Conservation (phyloP, 1,140 invertebrate genomes). For the Mactra quadrangularis region DNA sequence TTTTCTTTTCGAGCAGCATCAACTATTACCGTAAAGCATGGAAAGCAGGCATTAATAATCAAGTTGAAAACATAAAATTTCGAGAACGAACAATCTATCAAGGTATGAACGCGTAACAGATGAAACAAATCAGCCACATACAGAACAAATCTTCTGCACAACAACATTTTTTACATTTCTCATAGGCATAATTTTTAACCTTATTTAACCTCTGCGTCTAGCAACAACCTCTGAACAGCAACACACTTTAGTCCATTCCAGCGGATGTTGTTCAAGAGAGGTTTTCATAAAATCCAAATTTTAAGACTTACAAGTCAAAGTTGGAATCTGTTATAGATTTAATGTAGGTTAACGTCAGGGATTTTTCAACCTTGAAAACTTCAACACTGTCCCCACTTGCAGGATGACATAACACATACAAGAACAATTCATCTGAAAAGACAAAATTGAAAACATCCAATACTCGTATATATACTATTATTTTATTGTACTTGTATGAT, state of each 20-base stretch:
- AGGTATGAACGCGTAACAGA: background rate
- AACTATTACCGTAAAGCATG: too few species aligned
- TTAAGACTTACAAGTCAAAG: constrained; percentile 4
- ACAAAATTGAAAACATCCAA: too few species aligned
- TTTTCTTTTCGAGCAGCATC: too few species aligned
- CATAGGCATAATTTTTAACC: background rate
- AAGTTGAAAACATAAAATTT: too few species aligned
- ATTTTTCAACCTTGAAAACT: constrained; percentile 17
- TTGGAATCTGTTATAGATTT: constrained; percentile 3
- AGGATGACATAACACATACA: constrained; percentile 28
- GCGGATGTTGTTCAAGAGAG: background rate
- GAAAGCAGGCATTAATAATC: too few species aligned
- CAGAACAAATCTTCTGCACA: too few species aligned
- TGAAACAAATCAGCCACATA: background rate
- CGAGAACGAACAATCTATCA: too few species aligned
- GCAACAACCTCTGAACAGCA: too few species aligned
- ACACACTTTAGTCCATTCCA: too few species aligned
- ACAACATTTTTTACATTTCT: background rate
- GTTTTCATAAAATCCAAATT: background rate
- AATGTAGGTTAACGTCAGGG: background rate
- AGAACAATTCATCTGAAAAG: constrained; percentile 17
- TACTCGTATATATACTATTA: too few species aligned
- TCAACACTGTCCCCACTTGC: constrained; percentile 8
- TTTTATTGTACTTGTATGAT: too few species aligned
- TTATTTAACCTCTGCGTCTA: too few species aligned